Conservation (phyloP, 2,888 invertebrate species). For the Sinopyrophorus schimmeli region DNA sequence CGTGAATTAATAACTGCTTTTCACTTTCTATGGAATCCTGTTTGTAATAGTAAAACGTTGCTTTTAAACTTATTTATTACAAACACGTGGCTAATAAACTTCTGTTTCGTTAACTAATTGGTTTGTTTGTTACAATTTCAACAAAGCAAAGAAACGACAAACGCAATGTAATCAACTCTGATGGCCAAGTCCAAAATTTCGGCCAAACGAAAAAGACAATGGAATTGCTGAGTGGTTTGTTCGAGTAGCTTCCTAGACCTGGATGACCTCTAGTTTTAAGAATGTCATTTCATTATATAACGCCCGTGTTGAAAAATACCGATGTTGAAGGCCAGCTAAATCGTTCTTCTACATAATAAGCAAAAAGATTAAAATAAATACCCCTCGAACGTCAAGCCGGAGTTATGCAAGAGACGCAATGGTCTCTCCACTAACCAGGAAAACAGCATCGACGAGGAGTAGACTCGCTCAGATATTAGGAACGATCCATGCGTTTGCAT, state of each 20-base stretch:
- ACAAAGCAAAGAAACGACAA: conserved; percentile 2
- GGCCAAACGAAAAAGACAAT: conserved; percentile 17
- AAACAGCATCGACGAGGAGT: conserved; percentile 38
- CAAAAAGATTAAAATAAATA: not conserved
- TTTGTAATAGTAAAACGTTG: conserved; percentile 14
- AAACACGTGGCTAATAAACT: conserved; percentile 20
- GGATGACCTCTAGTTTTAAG: conserved; percentile 46
- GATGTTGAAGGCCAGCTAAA: conserved; percentile 44
- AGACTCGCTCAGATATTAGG: too few species aligned
- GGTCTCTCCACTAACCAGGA: conserved; percentile 45
- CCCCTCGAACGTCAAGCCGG: not conserved
- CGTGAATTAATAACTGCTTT: conserved; percentile 27
- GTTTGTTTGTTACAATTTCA: conserved; percentile 22
- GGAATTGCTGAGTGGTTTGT: conserved; percentile 24
- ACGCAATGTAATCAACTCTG: conserved; percentile 16
- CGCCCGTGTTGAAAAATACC: conserved; percentile 41
- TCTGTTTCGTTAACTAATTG: conserved; percentile 17
- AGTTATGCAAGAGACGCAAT: conserved; percentile 38
- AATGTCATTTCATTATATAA: conserved; percentile 48
- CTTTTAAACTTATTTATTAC: conserved; percentile 15
- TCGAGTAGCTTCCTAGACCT: conserved; percentile 27
- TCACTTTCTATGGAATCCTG: conserved; percentile 47
- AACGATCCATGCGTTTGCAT: too few species aligned
- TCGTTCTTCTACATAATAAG: not conserved
- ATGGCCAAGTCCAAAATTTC: conserved; percentile 16